These are phyloP conservation scores for Peromyscus eremicus DNA, from an alignment of 2,797 vertebrate genomes.

Conservation along the genomic window DNA sequence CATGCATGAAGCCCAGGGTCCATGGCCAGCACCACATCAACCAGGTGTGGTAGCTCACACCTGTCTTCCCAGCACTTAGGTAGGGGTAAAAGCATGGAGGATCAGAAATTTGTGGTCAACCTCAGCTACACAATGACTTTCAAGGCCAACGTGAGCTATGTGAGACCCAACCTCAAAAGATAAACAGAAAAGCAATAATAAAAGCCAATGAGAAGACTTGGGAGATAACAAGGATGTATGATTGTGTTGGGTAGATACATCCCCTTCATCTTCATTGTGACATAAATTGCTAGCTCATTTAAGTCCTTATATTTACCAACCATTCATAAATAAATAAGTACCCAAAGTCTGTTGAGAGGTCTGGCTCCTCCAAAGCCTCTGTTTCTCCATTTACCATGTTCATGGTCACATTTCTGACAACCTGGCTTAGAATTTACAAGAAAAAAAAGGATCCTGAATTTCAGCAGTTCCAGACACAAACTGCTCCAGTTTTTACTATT, in stretches of 20 bases:
- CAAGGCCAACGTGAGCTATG: neutral
- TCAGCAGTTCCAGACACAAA: slow-evolving; percentile 65
- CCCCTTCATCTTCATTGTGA: neutral
- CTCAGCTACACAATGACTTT: neutral
- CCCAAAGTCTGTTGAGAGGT: neutral
- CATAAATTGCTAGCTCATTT: neutral
- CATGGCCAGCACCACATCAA: neutral
- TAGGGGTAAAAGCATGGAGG: neutral
- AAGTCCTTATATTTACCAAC: neutral
- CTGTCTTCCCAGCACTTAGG: neutral
- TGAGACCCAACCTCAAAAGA: neutral
- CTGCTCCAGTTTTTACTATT: slow-evolving; percentile 67
- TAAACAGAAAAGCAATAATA: neutral
- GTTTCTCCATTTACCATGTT: slow-evolving; percentile 46
- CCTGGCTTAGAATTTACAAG: slow-evolving; percentile 20
- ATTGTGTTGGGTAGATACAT: neutral
- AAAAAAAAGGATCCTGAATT: slow-evolving; percentile 5
- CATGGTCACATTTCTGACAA: neutral
- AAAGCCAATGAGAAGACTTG: neutral
- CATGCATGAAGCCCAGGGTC: neutral
- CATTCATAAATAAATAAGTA: neutral
- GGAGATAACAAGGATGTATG: neutral
- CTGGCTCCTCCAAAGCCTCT: neutral
- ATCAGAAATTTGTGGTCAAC: neutral
- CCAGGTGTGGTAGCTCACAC: neutral